Base-by-base conservation (phyloP, 2,888 invertebrate genomes). In the Amorpha juglandis region DNA sequence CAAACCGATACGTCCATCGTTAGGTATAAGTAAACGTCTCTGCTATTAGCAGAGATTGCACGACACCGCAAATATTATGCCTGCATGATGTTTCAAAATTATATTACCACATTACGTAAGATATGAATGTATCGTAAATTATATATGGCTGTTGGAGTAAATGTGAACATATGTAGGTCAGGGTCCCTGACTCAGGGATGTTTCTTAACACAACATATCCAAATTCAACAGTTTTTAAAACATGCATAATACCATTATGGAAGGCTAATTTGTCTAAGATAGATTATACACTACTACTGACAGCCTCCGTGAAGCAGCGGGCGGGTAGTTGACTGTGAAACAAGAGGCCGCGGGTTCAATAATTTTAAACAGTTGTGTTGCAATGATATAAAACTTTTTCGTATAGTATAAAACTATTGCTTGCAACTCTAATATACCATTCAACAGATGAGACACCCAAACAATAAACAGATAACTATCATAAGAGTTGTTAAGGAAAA, bases 1-100 rank as follows among this genome's bases (percentile, higher is more conserved):
- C 38, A 58, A 42, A 42, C 19, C 19, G 58, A 42, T n/a, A n/a
- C 38, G 11, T 7, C 19, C 16, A 58, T n/a, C 38, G 19, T 38
- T 58, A 58, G 19, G 19, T 6, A 58, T 42, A 42, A 19, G 58
- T 16, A 19, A 19, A 58, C 38, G 4, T 42, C 42, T 21, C 42
- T 19, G 12, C 58, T 58, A 42, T 58, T 38, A 42, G 58, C n/a
- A 16, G 38, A 19, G 58, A 58, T 58, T 58, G 58, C 58, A 38
- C 42, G 38, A 42, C 58, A 58, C 42, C 58, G 58, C 58, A 58
- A 58, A 42, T 58, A 55, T 55, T 55, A 58, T 19, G 42, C 38
- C 38, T 19, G 19, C n/a, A 42, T 42, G 38, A 58, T 12, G 19
- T 58, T 58, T 58, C 38, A 58, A 42, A 42, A 58, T 42, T 38